Evolutionary conservation across 2,888 invertebrate genomes (phyloP), one percentile per base, ranked within the genome.

Genomic region (Stegana nigrithorax): DNA sequence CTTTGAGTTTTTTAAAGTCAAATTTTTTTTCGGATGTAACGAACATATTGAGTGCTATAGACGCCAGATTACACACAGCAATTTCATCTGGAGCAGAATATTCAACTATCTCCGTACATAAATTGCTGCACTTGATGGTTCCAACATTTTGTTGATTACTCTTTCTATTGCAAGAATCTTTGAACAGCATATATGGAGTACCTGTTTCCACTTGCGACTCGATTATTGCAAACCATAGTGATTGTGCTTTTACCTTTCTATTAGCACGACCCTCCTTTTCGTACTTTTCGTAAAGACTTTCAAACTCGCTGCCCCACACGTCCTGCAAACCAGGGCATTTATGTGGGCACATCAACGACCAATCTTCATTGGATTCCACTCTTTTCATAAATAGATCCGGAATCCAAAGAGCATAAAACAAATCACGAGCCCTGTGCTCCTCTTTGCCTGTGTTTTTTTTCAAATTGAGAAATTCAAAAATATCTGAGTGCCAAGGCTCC

Each of bases 401-500:
- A 71, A 99, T 95, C 98, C 99, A 99, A 26, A 99, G 84, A 0
- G 95, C 98, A 84, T 95, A 98, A 85, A 98, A 99, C 36, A 99
- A 87, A 86, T 99, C 98, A 59, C 98, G 89, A 0, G 98, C 98
- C 47, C 98, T 89, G 36, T 92, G 88, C 85, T 98, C 98, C 83
- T 98, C 98, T 81, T 95, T 95, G 0, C 98, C 93, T 0, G 95
- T 97, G 83, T 98, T 99, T 84, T 97, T 98, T 81, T 93, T 95
- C 56, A 98, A 87, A 82, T 98, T 94, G 57, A 99, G 87, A 86
- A 98, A 99, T 65, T 96, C 96, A 83, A 97, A 95, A 64, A 99
- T 88, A 84, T 99, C 98, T 0, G 96, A 93, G 87, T 99, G 99
- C 99, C 99, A 99, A 0, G 99, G 99, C 85, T 99, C 99, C 59